Evolutionary conservation across 2,113 vertebrate species (phyloP), one percentile per base, ranked within the genome.

Genomic region (Anoura caudifer): DNA sequence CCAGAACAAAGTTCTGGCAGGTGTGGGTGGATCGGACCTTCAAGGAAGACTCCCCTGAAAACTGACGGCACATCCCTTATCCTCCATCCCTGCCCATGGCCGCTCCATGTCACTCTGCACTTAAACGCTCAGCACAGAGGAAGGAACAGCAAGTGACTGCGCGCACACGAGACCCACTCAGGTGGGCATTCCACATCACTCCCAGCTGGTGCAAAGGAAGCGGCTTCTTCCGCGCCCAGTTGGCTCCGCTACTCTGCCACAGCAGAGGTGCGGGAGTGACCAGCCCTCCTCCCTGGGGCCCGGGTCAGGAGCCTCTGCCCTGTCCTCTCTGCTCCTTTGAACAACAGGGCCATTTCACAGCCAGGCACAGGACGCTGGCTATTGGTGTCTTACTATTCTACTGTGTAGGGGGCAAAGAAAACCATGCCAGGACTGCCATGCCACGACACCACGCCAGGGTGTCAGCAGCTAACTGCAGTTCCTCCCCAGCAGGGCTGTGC

Each of bases 391-490:
- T 54, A 56, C 63, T 85, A 11, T 59, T 80, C 70, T 76, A 19
- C 52, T 83, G 90, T 80, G 56, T 8, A 67, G 65, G 31, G 11
- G 16, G 2, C n/a, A 26, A 43, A 54, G 43, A 67, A 81, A 2
- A 56, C 54, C 54, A 56, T 3, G 19, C 54, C 54, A 22, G 17
- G 54, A 22, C 7, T 56, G 54, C 54, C 20, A 24, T 4, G 22
- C 22, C 56, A 69, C 0, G 17, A 70, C 36, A 20, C 11, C 56
- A 14, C 47, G 15, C 80, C 81, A 28, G 82, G 75, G 47, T 79
- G 93, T 91, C 92, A 72, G 88, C 28, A 24, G 65, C 77, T 43
- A 28, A 95, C 70, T 31, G 83, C 54, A 24, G 67, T 82, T 52
- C 82, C 91, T 79, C 47, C 79, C 94, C 91, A 63, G 81, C 38